Conservation (phyloP, 2,797 vertebrate genomes). For the Orientallactaga sibirica region DNA sequence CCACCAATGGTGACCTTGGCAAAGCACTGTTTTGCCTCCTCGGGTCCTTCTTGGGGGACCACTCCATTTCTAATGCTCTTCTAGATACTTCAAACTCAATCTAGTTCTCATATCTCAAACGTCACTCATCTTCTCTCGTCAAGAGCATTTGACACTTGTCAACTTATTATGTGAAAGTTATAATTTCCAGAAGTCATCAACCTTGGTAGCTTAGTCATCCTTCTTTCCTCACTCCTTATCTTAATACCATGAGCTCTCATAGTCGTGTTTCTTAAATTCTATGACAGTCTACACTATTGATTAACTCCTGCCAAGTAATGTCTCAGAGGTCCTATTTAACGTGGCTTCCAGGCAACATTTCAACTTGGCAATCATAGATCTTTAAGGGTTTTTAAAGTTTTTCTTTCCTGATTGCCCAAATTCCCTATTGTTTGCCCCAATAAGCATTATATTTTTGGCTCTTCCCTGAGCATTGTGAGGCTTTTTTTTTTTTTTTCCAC, state of each 20-base stretch:
- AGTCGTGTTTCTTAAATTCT: not conserved
- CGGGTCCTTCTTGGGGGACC: not conserved
- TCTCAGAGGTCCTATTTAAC: not conserved
- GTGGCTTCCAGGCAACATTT: not conserved
- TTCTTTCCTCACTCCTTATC: not conserved
- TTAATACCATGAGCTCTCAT: not conserved
- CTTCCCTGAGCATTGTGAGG: too few species aligned
- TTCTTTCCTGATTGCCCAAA: not conserved
- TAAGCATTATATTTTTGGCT: too few species aligned
- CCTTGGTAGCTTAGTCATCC: not conserved
- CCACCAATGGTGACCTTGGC: not conserved
- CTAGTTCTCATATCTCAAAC: not conserved
- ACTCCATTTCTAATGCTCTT: not conserved
- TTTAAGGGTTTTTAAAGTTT: not conserved
- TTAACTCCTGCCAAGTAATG: not conserved
- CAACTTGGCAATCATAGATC: not conserved
- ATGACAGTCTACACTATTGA: not conserved
- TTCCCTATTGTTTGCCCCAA: not conserved
- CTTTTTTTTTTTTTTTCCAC: too few species aligned
- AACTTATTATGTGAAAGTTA: not conserved
- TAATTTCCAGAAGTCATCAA: not conserved
- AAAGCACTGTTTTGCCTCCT: not conserved
- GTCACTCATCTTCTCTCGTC: not conserved
- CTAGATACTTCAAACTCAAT: not conserved
- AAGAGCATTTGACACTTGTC: slow-evolving; percentile 17